These are phyloP conservation scores for Numenius arquata DNA, from an alignment of 2,113 vertebrate genomes.

Conservation along the genomic window DNA sequence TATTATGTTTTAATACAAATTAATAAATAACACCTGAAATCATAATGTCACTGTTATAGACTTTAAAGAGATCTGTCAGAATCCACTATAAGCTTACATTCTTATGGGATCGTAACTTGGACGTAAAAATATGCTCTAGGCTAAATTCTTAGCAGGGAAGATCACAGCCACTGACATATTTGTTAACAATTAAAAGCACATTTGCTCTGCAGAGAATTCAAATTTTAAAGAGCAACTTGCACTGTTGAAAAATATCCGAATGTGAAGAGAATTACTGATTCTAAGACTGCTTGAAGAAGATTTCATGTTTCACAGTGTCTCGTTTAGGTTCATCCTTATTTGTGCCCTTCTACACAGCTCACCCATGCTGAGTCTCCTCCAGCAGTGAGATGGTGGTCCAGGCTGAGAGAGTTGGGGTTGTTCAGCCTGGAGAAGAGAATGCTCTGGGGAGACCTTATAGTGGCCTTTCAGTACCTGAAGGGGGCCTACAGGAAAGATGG, in stretches of 20 bases:
- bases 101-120: background rate
- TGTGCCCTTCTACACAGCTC: background rate
- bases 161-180: background rate
- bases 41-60: background rate
- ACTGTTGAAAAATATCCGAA: background rate
- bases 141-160: background rate
- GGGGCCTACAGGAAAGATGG: too few species aligned
- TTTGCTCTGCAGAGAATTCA: background rate
- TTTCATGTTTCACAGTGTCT: background rate
- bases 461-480: too few species aligned
- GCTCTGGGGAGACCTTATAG: too few species aligned
- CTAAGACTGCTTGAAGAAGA: background rate
- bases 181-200: background rate
- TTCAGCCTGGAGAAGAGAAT: too few species aligned
- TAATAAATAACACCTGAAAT: conserved; percentile 54
- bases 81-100: background rate
- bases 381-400: accelerated
- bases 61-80: conserved; percentile 25
- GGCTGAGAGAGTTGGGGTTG: too few species aligned
- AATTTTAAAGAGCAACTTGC: background rate
- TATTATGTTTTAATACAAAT: conserved; percentile 69
- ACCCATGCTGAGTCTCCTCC: accelerated
- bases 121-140: background rate
- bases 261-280: background rate
- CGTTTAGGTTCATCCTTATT: background rate